Evolutionary conservation across 1,140 invertebrate species (phyloP).

Genomic region (Magallana ariakensis): DNA sequence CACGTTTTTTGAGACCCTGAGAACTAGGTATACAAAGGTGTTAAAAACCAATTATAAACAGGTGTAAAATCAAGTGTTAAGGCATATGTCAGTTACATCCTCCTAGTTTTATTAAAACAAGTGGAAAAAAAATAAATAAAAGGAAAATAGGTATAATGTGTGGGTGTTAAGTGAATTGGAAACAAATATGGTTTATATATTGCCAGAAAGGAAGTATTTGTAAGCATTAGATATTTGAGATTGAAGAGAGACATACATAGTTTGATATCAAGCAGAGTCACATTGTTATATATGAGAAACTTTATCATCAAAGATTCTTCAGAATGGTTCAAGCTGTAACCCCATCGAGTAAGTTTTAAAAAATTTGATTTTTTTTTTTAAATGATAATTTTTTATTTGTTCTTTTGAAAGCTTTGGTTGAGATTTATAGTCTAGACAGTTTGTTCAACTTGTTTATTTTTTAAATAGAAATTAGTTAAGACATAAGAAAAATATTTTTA

Average conservation of each 20-base stretch:
- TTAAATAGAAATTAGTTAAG: no score
- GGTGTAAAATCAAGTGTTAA: constrained; percentile 19
- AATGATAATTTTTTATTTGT: no score
- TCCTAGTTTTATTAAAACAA: neutral
- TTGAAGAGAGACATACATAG: neutral
- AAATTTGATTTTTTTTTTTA: no score
- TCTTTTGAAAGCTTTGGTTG: no score
- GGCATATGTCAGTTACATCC: neutral
- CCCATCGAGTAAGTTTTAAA: neutral
- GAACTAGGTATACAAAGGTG: constrained; percentile 12
- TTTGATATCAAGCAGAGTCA: neutral
- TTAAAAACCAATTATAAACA: neutral
- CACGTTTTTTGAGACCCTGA: neutral
- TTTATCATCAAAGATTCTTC: neutral
- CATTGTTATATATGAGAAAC: neutral
- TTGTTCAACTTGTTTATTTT: no score
- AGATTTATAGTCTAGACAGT: no score
- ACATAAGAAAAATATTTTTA: no score
- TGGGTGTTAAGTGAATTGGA: neutral
- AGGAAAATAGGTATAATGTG: neutral
- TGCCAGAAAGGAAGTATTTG: neutral
- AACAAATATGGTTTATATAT: constrained; percentile 15
- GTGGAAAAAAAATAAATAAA: neutral
- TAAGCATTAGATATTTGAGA: neutral
- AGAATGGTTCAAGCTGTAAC: neutral